Conservation (phyloP, 2,797 vertebrate species). For the Spatula clypeata region DNA sequence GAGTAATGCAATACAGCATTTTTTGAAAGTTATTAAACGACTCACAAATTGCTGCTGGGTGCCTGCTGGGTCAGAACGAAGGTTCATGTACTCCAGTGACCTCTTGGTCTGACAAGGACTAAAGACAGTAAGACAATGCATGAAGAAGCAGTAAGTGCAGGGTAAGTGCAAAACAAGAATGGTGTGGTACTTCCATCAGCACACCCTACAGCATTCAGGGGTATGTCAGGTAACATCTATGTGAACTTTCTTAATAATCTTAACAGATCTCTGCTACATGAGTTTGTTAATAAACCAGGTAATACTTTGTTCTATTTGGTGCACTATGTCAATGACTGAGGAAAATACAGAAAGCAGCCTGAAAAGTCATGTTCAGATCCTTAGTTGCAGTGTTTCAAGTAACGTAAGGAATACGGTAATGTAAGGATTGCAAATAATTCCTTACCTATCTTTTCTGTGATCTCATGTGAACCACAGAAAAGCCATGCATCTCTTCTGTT, state of each 20-base stretch:
- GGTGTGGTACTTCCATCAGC: background rate
- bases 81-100: background rate
- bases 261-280: background rate
- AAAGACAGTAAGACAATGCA: background rate
- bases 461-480: background rate
- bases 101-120: background rate
- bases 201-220: background rate
- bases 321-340: background rate
- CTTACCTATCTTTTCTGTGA: background rate
- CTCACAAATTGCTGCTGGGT: background rate
- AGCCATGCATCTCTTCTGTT: background rate
- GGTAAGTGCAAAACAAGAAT: background rate
- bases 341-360: background rate
- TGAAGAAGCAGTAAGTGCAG: background rate
- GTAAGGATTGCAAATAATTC: background rate
- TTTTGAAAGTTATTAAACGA: background rate
- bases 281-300: background rate
- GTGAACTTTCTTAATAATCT: conserved; percentile 3
- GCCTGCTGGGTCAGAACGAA: background rate
- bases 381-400: background rate
- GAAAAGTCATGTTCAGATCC: background rate
- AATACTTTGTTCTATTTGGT: background rate
- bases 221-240: background rate
- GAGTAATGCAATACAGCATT: background rate
- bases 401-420: background rate